Evolutionary conservation across 2,888 invertebrate genomes (phyloP), one percentile per base, ranked within the genome.

Genomic region (Dasypolia templi): DNA sequence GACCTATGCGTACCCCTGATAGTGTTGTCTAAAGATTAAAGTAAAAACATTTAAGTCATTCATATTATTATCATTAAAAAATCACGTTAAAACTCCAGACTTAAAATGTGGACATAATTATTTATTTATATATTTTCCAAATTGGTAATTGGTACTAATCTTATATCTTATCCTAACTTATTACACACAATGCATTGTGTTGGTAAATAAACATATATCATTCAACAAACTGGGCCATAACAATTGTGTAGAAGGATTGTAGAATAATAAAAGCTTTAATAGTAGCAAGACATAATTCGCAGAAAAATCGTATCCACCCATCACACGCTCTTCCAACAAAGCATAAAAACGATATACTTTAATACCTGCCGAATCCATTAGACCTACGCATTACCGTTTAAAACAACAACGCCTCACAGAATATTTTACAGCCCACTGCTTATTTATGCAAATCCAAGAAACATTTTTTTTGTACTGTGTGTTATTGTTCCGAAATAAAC

Each of bases 381-480:
- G 70, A 71, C 74, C 79, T 69, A 63, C 67, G 51, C 69, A 78
- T 82, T 80, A 86, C 71, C 69, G 75, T 84, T 80, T 79, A 77
- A 82, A 85, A 79, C 79, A 77, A 81, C 72, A 72, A 32, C 51
- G n/a, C 62, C 77, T 72, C 67, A 75, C 85, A 75, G 82, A 82
- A 86, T 83, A 86, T 82, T 86, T 77, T 84, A 86, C 70, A 72
- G 55, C 70, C 74, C 58, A 70, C 35, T 65, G 71, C 62, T 79
- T 89, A 88, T 87, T 85, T 89, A 89, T 89, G 88, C 76, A 88
- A 88, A 89, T 89, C 78, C 77, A 72, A 83, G 72, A 82, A 77
- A 84, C 82, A 82, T 82, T n/a, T n/a, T n/a, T n/a, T n/a, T n/a
- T n/a, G n/a, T n/a, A n/a, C n/a, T n/a, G n/a, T n/a, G n/a, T n/a